Evolutionary conservation across 1,140 invertebrate species (phyloP).

Genomic region (Proales similis): DNA sequence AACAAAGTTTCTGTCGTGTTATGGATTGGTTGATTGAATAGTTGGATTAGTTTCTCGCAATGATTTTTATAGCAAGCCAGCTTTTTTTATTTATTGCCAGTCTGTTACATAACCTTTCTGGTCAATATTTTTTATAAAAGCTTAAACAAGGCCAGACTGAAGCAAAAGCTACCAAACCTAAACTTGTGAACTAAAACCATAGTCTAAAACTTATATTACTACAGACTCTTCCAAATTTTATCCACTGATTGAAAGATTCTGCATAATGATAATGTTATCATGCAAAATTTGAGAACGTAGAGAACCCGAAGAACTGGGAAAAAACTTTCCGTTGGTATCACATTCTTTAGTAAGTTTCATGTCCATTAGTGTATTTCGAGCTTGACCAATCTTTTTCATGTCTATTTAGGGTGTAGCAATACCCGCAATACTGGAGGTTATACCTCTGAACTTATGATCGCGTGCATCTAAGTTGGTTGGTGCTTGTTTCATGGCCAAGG

Average conservation of each 20-base stretch:
- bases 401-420: constrained; percentile 79
- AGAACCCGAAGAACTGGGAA: no score
- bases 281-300: no score
- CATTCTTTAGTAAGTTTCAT: constrained; percentile 94
- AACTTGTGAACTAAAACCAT: no score
- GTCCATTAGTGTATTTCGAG: constrained; percentile 97
- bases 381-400: constrained; percentile 95
- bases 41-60: constrained; percentile 97
- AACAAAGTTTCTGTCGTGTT: no score
- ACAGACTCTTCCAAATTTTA: constrained; percentile 99
- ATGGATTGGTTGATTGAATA: constrained; percentile 84
- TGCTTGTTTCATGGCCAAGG: constrained; percentile 65
- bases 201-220: no score
- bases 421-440: constrained; percentile 54
- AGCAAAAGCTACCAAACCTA: no score
- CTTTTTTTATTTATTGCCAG: constrained; percentile 97
- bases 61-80: constrained; percentile 85
- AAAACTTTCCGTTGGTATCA: no score
- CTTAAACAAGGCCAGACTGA: no score
- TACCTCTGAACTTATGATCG: constrained; percentile 47
- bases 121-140: no score
- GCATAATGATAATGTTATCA: no score
- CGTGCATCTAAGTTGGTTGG: constrained; percentile 19
- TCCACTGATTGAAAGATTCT: constrained; percentile 92
- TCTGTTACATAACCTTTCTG: constrained; percentile 98